Conservation (phyloP, 2,888 invertebrate species). For the Thereva nobilitata region DNA sequence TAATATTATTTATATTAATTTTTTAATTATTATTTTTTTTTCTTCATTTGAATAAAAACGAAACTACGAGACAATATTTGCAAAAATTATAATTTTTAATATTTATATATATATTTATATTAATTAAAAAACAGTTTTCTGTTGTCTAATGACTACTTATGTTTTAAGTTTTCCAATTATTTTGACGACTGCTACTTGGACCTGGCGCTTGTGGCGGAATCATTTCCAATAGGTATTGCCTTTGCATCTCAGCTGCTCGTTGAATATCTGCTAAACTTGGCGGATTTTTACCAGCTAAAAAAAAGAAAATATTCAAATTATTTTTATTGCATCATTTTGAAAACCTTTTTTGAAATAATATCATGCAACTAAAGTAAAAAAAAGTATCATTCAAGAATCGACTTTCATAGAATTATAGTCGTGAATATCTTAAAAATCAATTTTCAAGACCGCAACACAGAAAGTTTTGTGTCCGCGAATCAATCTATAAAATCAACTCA, state of each 20-base stretch:
- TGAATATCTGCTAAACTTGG: slow-evolving; percentile 74
- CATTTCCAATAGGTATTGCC: slow-evolving; percentile 96
- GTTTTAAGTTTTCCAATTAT: slow-evolving; percentile 59
- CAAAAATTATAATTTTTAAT: slow-evolving; percentile 33
- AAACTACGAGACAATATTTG: slow-evolving; percentile 30
- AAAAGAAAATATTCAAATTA: slow-evolving; percentile 40
- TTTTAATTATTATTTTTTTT: slow-evolving; percentile 17
- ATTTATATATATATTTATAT: slow-evolving; percentile 9
- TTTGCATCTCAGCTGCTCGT: slow-evolving; percentile 84
- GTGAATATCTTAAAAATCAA: no score
- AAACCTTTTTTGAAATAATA: no score
- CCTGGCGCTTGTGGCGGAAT: slow-evolving; percentile 68
- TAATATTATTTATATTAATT: slow-evolving; percentile 1
- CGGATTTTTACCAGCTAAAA: slow-evolving; percentile 53
- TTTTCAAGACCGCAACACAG: no score
- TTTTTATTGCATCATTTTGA: not conserved
- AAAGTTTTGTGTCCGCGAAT: no score
- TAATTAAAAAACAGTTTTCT: slow-evolving; percentile 42
- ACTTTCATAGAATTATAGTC: no score
- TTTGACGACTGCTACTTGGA: slow-evolving; percentile 57
- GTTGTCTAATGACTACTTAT: slow-evolving; percentile 30
- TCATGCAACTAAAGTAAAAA: not conserved
- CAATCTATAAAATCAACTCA: no score
- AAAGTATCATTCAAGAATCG: not conserved
- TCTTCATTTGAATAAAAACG: slow-evolving; percentile 17